Evolutionary conservation across 2,113 vertebrate species (phyloP).

Genomic region (Eretmochelys imbricata): DNA sequence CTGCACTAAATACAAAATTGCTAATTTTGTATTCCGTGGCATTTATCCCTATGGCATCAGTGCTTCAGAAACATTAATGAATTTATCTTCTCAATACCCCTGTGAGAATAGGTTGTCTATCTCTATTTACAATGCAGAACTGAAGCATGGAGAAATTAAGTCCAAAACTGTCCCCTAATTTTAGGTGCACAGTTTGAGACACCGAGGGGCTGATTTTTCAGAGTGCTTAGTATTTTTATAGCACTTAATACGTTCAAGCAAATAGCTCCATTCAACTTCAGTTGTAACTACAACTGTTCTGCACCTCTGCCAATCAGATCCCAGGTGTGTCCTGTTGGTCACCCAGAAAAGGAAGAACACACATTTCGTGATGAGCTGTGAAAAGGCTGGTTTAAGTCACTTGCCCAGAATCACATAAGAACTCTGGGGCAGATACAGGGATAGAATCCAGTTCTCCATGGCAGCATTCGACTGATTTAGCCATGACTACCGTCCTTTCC

Average conservation of each 20-base stretch:
- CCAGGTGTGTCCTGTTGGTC: too few relatives aligned
- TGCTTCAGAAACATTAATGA: background rate
- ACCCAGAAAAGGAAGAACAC: background rate
- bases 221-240: background rate
- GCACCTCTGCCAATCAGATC: background rate
- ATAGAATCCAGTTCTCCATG: background rate
- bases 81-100: background rate
- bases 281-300: background rate
- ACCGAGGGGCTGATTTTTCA: background rate
- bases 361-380: background rate
- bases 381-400: background rate
- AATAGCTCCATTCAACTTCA: background rate
- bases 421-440: background rate
- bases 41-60: background rate
- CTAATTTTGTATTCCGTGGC: background rate
- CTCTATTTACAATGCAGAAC: background rate
- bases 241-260: background rate
- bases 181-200: background rate
- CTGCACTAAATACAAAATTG: background rate
- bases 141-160: background rate
- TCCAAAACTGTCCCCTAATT: background rate
- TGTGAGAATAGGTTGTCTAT: background rate
- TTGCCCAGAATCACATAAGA: background rate
- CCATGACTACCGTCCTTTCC: background rate
- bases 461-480: background rate